Evolutionary conservation across 2,888 invertebrate genomes (phyloP).

Genomic region (Candidula unifasciata): DNA sequence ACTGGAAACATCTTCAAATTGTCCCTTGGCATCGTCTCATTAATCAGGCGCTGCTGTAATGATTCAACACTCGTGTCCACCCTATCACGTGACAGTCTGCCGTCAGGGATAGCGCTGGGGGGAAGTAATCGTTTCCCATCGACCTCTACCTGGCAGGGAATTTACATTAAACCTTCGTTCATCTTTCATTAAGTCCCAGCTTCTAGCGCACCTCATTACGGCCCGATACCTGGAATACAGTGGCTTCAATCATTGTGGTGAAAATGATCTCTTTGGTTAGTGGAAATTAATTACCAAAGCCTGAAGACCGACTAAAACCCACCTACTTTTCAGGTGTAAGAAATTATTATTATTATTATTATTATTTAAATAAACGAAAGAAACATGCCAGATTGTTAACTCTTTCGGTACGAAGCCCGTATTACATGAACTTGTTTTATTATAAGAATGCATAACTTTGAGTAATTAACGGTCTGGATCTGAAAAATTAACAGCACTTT

Average conservation of each 20-base stretch:
- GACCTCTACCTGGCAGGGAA: conserved; percentile 33
- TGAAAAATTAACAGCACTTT: no score
- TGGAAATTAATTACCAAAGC: no score
- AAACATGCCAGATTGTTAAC: no score
- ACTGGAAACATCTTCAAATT: background rate
- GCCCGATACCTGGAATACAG: background rate
- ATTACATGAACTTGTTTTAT: no score
- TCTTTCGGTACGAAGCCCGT: no score
- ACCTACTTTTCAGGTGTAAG: no score
- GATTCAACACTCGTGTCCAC: conserved; percentile 2
- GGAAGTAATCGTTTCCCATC: conserved; percentile 19
- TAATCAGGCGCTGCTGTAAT: background rate
- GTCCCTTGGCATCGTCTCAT: background rate
- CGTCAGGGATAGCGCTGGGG: background rate
- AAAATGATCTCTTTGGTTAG: no score
- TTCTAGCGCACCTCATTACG: conserved; percentile 31
- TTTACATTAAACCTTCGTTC: conserved; percentile 16
- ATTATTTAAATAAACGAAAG: no score
- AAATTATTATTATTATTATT: no score
- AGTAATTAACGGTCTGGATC: no score
- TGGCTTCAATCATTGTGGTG: background rate
- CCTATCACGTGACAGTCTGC: conserved; percentile 15
- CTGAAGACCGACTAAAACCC: no score
- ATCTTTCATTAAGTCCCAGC: conserved; percentile 9
- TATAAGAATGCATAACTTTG: no score